phyloP scores from a whole-genome alignment of 30 jellyfish, hydroid and myxozoan species.

The Hydra vulgaris region DNA sequence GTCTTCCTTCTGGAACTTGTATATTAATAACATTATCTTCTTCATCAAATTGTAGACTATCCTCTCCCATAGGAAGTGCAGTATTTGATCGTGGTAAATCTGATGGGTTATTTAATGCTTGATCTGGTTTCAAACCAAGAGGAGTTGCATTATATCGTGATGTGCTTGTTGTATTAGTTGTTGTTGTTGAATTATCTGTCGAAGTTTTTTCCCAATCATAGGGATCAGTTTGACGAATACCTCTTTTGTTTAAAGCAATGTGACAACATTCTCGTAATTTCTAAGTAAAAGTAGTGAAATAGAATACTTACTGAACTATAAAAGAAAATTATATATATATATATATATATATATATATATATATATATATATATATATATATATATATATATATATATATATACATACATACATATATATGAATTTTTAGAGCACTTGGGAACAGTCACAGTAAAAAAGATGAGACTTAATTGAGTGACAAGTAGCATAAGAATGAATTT shows the following conservation, averaged over 20 bases:
- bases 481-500: too few species aligned
- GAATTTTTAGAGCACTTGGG: too few species aligned
- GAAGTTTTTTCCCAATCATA: constrained; percentile 90
- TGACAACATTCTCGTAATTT: constrained; percentile 33
- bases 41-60: constrained; percentile 68
- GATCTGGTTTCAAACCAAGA: constrained; percentile 68
- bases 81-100: constrained; percentile 93
- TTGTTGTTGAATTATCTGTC: constrained; percentile 75
- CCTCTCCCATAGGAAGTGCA: constrained; percentile 57
- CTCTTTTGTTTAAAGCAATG: constrained; percentile 77
- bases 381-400: too few species aligned
- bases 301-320: background rate
- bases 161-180: constrained; percentile 84
- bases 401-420: too few species aligned
- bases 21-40: constrained; percentile 27
- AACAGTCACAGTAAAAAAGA: too few species aligned
- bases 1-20: constrained; percentile 39
- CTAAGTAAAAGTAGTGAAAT: constrained; percentile 1
- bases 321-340: too few species aligned
- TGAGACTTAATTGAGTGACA: too few species aligned
- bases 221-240: constrained; percentile 73
- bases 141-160: constrained; percentile 81
- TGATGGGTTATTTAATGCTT: constrained; percentile 71
- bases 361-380: too few species aligned
- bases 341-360: too few species aligned